These are phyloP conservation scores for Drosophila persimilis DNA, from an alignment of 1,140 invertebrate species.

Conservation along the genomic window DNA sequence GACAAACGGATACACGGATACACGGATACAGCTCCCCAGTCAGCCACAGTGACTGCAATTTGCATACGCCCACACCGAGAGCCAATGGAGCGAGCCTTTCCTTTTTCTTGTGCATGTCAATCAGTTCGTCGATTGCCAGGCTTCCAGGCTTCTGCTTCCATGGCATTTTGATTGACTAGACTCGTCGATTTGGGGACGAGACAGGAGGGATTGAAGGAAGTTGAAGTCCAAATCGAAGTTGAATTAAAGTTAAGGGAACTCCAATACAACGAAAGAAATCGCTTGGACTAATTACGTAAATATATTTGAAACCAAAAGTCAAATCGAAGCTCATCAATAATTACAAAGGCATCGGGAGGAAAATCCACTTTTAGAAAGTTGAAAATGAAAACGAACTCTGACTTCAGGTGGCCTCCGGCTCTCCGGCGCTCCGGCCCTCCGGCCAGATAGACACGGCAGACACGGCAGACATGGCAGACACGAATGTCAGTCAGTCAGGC, in stretches of 20 bases:
- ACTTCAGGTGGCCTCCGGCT: neutral
- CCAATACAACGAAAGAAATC: neutral
- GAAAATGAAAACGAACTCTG: conserved; percentile 27
- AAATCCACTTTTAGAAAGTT: conserved; percentile 11
- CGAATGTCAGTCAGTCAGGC: conserved; percentile 28
- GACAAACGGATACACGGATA: too few species aligned
- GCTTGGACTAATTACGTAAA: conserved; percentile 48
- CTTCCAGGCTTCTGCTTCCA: neutral
- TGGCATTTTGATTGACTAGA: conserved; percentile 43
- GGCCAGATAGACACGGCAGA: neutral
- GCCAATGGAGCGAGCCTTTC: conserved; percentile 4
- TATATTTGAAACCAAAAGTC: conserved; percentile 43
- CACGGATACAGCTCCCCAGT: conserved; percentile 1
- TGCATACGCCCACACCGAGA: conserved; percentile 38
- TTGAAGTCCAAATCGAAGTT: conserved; percentile 18
- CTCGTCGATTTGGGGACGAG: neutral
- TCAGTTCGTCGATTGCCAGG: conserved; percentile 41
- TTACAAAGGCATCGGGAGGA: conserved; percentile 16
- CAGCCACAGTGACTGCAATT: conserved; percentile 39
- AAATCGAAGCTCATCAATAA: conserved; percentile 54
- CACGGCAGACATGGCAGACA: conserved; percentile 9
- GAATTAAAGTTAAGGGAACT: neutral
- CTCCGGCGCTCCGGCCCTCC: too few species aligned
- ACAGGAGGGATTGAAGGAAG: neutral
- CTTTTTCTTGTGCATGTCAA: conserved; percentile 55